Conservation (phyloP, 2,888 invertebrate genomes). For the Belgica antarctica region DNA sequence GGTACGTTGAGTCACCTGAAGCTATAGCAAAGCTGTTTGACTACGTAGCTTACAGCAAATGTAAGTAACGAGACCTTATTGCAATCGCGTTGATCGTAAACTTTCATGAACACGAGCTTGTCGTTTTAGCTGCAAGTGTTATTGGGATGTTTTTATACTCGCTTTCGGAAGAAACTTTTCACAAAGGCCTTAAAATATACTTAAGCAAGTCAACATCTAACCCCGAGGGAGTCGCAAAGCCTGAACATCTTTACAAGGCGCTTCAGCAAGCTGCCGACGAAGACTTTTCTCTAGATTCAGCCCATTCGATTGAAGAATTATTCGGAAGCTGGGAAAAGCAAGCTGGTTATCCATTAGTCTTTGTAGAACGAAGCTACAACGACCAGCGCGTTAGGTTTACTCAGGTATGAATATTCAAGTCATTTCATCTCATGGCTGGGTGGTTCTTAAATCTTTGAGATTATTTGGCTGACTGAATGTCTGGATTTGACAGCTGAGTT, state of each 20-base stretch:
- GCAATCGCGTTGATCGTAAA: conserved; percentile 35
- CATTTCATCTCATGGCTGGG: not conserved
- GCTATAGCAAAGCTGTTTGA: conserved; percentile 24
- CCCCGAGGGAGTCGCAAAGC: conserved; percentile 1
- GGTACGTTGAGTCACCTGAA: conserved; percentile 5
- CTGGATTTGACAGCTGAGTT: too few relatives aligned
- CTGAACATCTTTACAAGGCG: conserved; percentile 28
- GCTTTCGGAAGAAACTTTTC: conserved; percentile 31
- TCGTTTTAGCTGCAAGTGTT: conserved; percentile 40
- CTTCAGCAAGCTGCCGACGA: conserved; percentile 27
- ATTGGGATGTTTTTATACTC: conserved; percentile 33
- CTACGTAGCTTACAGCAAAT: conserved; percentile 37
- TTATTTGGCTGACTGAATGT: too few relatives aligned
- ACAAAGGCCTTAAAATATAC: conserved; percentile 40
- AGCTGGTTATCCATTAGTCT: conserved; percentile 61
- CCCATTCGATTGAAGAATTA: conserved; percentile 54
- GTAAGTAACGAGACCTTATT: conserved; percentile 36
- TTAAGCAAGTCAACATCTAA: conserved; percentile 29
- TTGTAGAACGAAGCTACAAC: conserved; percentile 51
- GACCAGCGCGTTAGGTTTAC: conserved; percentile 26
- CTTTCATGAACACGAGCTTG: not conserved
- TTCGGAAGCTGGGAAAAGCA: conserved; percentile 64
- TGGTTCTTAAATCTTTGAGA: too few relatives aligned
- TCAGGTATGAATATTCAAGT: conserved; percentile 17
- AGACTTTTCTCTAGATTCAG: not conserved